Evolutionary conservation across 1,140 invertebrate genomes (phyloP), one percentile per base, ranked within the genome.

Genomic region (Heliconius nattereri): DNA sequence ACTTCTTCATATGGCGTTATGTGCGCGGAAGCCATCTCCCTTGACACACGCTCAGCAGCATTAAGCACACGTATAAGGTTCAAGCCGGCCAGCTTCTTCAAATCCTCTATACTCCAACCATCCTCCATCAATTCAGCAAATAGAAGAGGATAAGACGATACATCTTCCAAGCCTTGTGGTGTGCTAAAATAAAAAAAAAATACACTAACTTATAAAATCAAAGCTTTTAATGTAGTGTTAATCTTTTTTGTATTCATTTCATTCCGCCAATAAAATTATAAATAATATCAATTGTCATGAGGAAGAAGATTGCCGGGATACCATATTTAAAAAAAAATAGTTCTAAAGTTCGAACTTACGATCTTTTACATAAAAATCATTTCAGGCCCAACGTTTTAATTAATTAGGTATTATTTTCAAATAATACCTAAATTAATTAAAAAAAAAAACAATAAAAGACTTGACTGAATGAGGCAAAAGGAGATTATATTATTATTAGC

Each of bases 21-120:
- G 71, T 92, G 90, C 0, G 93, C 92, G 2, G 92, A 86, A n/a
- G 94, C 90, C 72, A 94, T 85, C 52, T 95, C 94, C 9, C 84
- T 85, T 81, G 95, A 95, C 85, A 97, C 97, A 92, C 96, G 95
- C 93, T 97, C 96, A 7, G 96, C 96, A 37, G 96, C 96, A 78
- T 94, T 94, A 88, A 96, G 94, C 3, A 98, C 98, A 73, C 98
- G 95, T 74, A 98, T 91, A 86, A 98, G 96, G 92, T 98, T 99
- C 75, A 97, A 95, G 32, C 98, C 98, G 9, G 98, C 98, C 80
- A 99, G 94, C 94, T 98, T 98, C 81, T 97, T 97, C 52, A 99
- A 94, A 89, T 98, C 98, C 29, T 96, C 96, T 75, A 97, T 96
- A 73, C 96, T 96, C 97, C 98, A 98, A 37, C 97, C 96, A n/a